These are phyloP conservation scores for Ophioninae sp. DNA, from an alignment of 2,888 invertebrate species.

Conservation along the genomic window DNA sequence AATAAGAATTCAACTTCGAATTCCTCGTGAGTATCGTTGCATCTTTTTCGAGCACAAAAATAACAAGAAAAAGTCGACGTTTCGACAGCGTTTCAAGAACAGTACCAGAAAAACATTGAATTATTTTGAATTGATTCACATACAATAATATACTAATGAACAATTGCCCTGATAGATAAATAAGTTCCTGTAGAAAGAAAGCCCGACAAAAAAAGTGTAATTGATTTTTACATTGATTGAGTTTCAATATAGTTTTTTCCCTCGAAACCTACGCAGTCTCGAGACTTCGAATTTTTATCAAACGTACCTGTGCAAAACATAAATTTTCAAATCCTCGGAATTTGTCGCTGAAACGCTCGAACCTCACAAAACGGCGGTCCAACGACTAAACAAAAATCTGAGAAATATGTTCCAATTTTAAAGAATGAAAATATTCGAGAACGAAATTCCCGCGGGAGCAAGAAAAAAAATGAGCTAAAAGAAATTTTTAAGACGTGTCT, in stretches of 20 bases:
- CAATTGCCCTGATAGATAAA: no score
- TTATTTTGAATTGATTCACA: no score
- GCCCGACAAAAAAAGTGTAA: no score
- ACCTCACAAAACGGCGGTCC: conserved; percentile 45
- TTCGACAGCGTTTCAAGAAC: not conserved
- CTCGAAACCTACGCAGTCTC: not conserved
- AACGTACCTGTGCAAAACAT: not conserved
- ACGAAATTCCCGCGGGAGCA: conserved; percentile 19
- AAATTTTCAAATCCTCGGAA: not conserved
- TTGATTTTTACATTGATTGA: not conserved
- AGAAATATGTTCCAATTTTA: conserved; percentile 18
- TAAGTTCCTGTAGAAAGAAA: no score
- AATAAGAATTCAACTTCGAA: no score
- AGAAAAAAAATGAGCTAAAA: not conserved
- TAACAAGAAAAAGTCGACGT: not conserved
- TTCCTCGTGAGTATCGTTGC: no score
- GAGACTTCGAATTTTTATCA: not conserved
- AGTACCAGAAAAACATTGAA: no score
- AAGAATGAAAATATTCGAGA: conserved; percentile 12
- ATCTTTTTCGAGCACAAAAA: conserved; percentile 1
- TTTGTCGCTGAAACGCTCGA: not conserved
- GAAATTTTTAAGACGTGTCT: conserved; percentile 30
- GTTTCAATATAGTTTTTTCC: not conserved
- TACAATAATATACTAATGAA: no score
- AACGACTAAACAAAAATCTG: conserved; percentile 53